phyloP scores from a whole-genome alignment of 2,797 vertebrate species.

The Scolopax bukidnonensis region DNA sequence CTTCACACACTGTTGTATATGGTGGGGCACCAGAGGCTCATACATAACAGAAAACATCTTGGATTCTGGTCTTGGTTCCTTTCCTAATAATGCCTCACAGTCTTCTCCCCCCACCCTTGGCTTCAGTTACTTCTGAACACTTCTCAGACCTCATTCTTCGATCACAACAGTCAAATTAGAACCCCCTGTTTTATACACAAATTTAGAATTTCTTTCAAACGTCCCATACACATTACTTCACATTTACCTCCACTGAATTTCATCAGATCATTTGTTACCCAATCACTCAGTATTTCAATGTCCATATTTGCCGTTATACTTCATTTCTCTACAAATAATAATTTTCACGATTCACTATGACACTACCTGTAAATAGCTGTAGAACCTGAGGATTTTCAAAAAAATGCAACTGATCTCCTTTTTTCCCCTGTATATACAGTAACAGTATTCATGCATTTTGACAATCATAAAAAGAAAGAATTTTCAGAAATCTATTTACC shows the following conservation, averaged over 20 bases:
- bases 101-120: rapidly evolving
- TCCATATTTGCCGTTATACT: background rate
- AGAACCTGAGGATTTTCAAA: background rate
- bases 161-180: background rate
- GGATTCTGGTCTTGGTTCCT: background rate
- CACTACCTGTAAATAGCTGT: background rate
- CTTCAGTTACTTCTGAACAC: background rate
- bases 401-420: rapidly evolving
- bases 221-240: background rate
- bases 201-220: background rate
- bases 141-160: background rate
- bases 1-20: background rate
- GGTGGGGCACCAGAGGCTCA: background rate
- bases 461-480: background rate
- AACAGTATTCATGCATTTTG: background rate
- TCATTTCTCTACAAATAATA: background rate
- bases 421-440: background rate
- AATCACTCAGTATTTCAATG: background rate
- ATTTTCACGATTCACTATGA: background rate
- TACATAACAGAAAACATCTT: background rate
- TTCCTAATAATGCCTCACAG: background rate
- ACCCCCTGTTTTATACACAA: background rate
- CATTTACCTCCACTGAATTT: background rate
- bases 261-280: background rate
- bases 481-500: background rate